Conservation (phyloP, 2,888 invertebrate genomes). For the Aphodius granarius region DNA sequence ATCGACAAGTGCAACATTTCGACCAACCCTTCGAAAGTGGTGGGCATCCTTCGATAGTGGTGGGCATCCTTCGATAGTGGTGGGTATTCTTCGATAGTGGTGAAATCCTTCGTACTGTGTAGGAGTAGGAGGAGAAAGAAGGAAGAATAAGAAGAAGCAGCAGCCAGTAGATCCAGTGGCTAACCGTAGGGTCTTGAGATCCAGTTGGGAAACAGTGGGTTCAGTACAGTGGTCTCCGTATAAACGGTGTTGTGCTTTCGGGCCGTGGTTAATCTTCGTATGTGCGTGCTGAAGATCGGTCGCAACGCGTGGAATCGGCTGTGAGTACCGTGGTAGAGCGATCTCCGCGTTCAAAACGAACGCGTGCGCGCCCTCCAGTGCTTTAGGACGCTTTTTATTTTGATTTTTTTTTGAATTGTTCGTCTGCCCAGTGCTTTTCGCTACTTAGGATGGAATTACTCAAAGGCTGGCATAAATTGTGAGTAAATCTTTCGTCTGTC, state of each 20-base stretch:
- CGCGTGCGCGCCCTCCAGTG: neutral
- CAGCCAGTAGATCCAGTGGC: neutral
- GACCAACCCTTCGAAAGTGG: neutral
- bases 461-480: neutral
- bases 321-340: neutral
- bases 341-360: neutral
- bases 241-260: constrained; percentile 1
- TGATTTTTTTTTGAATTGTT: neutral
- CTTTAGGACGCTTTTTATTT: neutral
- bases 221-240: neutral
- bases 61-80: no score
- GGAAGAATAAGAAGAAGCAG: neutral
- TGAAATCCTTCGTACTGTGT: no score
- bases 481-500: neutral
- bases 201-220: neutral
- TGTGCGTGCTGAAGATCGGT: constrained; percentile 5
- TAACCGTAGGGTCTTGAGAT: neutral
- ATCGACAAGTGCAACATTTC: neutral
- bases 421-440: neutral
- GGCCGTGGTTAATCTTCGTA: constrained; percentile 13
- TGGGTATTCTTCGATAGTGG: no score
- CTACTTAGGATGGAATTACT: constrained; percentile 5
- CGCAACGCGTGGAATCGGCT: neutral
- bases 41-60: no score
- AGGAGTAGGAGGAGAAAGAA: neutral